phyloP scores from a whole-genome alignment of 2,797 vertebrate genomes.

The Molossus molossus region DNA sequence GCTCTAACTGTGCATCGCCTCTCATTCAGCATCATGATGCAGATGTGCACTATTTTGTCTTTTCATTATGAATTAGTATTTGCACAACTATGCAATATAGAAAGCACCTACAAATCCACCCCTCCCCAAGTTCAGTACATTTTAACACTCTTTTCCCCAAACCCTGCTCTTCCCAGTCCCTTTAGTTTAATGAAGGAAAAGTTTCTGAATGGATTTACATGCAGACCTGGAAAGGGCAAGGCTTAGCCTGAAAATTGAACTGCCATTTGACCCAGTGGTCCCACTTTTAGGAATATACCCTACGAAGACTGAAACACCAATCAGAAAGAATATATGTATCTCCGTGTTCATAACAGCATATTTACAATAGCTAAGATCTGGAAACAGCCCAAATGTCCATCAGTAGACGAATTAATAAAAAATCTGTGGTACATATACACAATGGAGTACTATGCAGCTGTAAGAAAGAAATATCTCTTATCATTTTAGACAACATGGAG shows the following conservation, averaged over 20 bases:
- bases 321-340: no score
- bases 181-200: not conserved
- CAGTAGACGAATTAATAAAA: no score
- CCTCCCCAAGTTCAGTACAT: not conserved
- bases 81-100: not conserved
- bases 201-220: not conserved
- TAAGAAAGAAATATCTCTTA: no score
- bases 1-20: not conserved
- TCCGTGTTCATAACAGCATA: no score
- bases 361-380: no score
- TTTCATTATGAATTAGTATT: not conserved
- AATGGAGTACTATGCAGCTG: no score
- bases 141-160: not conserved
- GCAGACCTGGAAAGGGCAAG: not conserved
- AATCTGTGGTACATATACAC: no score
- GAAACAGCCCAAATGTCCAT: no score
- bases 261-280: no score
- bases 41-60: not conserved
- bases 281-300: no score
- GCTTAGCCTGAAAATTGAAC: not conserved
- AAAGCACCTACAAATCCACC: not conserved
- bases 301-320: no score
- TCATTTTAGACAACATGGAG: no score
- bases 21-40: accelerated
- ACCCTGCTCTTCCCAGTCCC: not conserved